A percentile compares a stretch with the other conserved stretches of the same genome.
phyloP scores from a whole-genome alignment of 1,140 invertebrate genomes.

The Zaprionus ghesquierei region DNA sequence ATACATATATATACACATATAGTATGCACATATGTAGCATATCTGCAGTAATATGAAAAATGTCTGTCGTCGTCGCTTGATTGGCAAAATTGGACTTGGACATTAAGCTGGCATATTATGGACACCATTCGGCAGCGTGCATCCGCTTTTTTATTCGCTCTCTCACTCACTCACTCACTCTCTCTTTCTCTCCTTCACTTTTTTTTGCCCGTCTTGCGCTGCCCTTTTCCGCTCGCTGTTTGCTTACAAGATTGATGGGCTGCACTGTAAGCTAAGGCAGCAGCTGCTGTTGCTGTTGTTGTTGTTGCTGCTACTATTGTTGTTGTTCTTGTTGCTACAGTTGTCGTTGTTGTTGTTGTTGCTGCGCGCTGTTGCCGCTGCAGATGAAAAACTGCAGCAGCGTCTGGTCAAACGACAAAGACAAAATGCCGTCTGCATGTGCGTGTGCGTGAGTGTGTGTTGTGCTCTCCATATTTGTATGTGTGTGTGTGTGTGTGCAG shows the following conservation, averaged over 20 bases:
- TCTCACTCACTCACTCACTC: neutral
- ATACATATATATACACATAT: neutral
- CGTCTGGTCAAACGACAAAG: conserved; percentile 5
- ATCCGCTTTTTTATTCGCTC: neutral
- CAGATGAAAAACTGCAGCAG: conserved; percentile 10
- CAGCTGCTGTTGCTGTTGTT: conserved; percentile 14
- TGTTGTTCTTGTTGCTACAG: neutral
- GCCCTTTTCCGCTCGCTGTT: neutral
- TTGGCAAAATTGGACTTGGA: conserved; percentile 1
- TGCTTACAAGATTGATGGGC: conserved; percentile 62
- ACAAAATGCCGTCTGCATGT: neutral
- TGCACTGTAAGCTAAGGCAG: conserved; percentile 62
- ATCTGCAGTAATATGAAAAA: neutral
- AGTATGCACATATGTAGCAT: neutral
- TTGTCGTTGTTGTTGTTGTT: neutral
- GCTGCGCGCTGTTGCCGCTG: neutral
- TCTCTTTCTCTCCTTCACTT: neutral
- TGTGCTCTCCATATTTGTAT: neutral
- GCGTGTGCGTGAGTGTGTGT: neutral
- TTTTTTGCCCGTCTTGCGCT: neutral
- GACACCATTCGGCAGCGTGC: neutral
- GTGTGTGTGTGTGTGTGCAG: neutral
- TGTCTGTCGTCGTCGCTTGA: neutral
- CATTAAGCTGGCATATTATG: conserved; percentile 4
- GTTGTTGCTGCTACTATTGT: neutral